Conservation (phyloP, 2,888 invertebrate species). For the Unio pictorum region DNA sequence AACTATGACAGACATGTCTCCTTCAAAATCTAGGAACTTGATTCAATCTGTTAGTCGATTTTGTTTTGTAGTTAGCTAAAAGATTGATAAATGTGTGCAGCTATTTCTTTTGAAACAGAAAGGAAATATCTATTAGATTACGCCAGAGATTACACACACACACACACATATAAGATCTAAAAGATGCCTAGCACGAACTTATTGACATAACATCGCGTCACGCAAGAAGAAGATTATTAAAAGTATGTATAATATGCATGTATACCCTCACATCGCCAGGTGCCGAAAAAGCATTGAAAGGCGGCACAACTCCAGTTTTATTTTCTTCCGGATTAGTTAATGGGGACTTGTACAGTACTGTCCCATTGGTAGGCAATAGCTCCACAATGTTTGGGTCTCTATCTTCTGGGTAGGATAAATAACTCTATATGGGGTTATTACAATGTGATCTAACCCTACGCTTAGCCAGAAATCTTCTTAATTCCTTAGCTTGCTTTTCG, state of each 20-base stretch:
- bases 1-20: too few relatives aligned
- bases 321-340: slow-evolving; percentile 52
- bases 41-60: too few relatives aligned
- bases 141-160: too few relatives aligned
- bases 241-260: background rate
- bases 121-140: too few relatives aligned
- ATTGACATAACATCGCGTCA: too few relatives aligned
- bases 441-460: slow-evolving; percentile 58
- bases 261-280: slow-evolving; percentile 48
- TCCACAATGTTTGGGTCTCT: slow-evolving; percentile 50
- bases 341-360: slow-evolving; percentile 41
- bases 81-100: too few relatives aligned
- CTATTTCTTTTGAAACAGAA: too few relatives aligned
- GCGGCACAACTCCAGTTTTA: slow-evolving; percentile 57
- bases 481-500: slow-evolving; percentile 45
- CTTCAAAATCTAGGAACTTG: too few relatives aligned
- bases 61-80: too few relatives aligned
- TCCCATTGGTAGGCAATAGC: slow-evolving; percentile 37
- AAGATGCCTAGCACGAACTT: too few relatives aligned
- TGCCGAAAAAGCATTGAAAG: slow-evolving; percentile 64
- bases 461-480: slow-evolving; percentile 50
- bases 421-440: slow-evolving; percentile 61
- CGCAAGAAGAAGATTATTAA: too few relatives aligned
- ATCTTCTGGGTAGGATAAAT: slow-evolving; percentile 61
- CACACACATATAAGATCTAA: too few relatives aligned